Percentiles rank a stretch among this genome's conserved stretches.
Conservation (phyloP, 2,888 invertebrate species). For the Anoplius nigerrimus region DNA sequence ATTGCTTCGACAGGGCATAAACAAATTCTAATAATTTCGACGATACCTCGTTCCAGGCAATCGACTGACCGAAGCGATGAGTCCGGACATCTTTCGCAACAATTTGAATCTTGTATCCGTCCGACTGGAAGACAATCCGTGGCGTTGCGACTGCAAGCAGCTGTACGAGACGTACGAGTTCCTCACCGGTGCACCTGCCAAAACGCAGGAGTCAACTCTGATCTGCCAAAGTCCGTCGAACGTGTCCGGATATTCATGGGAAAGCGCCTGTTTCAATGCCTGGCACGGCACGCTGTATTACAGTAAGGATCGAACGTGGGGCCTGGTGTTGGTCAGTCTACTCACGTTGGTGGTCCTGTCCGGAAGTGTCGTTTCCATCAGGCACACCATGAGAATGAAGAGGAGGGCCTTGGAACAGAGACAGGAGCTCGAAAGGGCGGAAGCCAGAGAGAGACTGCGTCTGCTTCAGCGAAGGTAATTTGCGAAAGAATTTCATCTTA, state of each 20-base stretch:
- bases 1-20: too few species aligned
- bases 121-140: conserved; percentile 84
- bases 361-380: conserved; percentile 77
- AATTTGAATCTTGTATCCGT: conserved; percentile 79
- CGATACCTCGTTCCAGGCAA: conserved; percentile 76
- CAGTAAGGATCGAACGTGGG: conserved; percentile 60
- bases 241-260: conserved; percentile 82
- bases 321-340: conserved; percentile 61
- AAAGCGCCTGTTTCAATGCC: conserved; percentile 79
- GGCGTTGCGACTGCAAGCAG: conserved; percentile 84
- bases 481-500: background rate
- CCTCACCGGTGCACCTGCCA: conserved; percentile 78
- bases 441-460: conserved; percentile 77
- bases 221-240: conserved; percentile 82
- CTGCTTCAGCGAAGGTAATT: conserved; percentile 75
- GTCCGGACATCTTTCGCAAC: conserved; percentile 78
- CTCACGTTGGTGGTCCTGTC: conserved; percentile 76
- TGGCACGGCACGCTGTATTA: conserved; percentile 76
- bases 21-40: too few species aligned
- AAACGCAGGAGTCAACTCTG: conserved; percentile 76
- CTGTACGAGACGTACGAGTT: conserved; percentile 81
- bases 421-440: conserved; percentile 78
- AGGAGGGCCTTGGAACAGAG: conserved; percentile 77
- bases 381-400: conserved; percentile 78
- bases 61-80: conserved; percentile 81